Percentiles rank a stretch among this genome's conserved stretches.
phyloP scores from a whole-genome alignment of 2,797 vertebrate genomes.

The Acanthurus leucopareius region DNA sequence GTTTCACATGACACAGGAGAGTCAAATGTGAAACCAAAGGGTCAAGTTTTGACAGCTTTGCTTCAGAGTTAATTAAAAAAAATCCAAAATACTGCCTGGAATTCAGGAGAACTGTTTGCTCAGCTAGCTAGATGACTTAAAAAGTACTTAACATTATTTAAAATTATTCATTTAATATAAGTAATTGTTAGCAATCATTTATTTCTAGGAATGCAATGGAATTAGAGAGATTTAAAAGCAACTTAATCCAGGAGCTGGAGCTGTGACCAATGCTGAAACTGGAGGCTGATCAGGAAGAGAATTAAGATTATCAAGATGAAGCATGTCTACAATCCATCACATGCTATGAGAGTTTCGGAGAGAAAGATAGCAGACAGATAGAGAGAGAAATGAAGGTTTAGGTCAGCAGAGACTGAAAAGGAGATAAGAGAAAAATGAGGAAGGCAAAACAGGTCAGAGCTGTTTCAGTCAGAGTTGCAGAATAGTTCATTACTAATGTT shows the following conservation, averaged over 20 bases:
- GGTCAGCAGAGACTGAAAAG: constrained; percentile 30
- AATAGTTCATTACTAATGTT: constrained; percentile 9
- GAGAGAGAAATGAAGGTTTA: constrained; percentile 13
- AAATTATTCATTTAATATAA: neutral
- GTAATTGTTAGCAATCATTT: neutral
- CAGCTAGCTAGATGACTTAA: neutral
- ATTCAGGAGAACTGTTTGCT: neutral
- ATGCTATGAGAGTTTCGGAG: neutral
- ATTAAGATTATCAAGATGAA: constrained; percentile 17
- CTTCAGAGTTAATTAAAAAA: neutral
- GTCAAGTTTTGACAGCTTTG: constrained; percentile 1
- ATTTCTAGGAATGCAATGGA: neutral
- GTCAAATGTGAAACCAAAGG: constrained; percentile 24
- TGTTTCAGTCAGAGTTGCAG: constrained; percentile 54
- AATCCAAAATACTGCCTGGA: neutral
- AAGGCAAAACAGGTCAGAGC: constrained; percentile 44
- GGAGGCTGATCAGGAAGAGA: constrained; percentile 25
- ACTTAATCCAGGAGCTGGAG: constrained; percentile 12
- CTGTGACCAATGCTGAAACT: constrained; percentile 20
- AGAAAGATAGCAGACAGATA: constrained; percentile 1
- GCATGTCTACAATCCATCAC: constrained; percentile 15
- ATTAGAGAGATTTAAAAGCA: constrained; percentile 5
- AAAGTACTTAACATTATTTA: neutral
- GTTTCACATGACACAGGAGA: constrained; percentile 7
- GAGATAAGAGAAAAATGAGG: constrained; percentile 9